Base-by-base conservation (phyloP, 35 echinoderm and acorn worm species). In the Hemicentrotus pulcherrimus region DNA sequence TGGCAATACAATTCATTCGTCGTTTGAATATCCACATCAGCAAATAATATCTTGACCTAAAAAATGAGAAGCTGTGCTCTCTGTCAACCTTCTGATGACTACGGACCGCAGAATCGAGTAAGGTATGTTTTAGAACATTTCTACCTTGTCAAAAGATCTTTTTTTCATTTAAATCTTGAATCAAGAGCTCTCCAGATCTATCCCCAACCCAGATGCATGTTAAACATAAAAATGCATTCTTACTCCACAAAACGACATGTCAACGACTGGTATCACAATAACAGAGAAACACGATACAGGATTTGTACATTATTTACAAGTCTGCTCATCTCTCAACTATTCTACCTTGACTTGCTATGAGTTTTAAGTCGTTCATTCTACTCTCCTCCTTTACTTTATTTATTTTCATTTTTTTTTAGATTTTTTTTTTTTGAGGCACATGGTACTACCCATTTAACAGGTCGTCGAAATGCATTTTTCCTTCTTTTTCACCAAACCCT, bases 241-340 rank as follows among this genome's bases (percentile, higher is more conserved):
- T 78, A 78, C 65, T 78, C 65, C 65, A 78, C 65, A 78, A 28
- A 16, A 59, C 35, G 35, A 55, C 50, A 55, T 55, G 50, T 55
- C 50, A 86, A 46, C 90, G 11, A 93, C 91, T 50, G 91, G 91
- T 93, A 50, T 93, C 91, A 93, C 91, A 93, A 93, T 19, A 18
- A 93, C 91, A 93, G 91, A 93, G 91, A 93, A 93, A 93, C 91
- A 93, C 91, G 91, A 93, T 52, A n/a, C 91, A 93, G 91, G 18
- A 6, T 93, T 58, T 93, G 91, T 93, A 93, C 91, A 93, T 13
- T 93, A 93, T 93, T 93, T 93, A 93, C 91, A 93, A 50, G 45
- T 24, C 46, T 58, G 48, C 48, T 93, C 91, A 93, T 93, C 48
- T 58, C 91, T 93, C 91, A 31, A 14, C 32, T 50, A 93, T 93